Conservation (phyloP, 2,113 vertebrate genomes). For the Passer montanus region DNA sequence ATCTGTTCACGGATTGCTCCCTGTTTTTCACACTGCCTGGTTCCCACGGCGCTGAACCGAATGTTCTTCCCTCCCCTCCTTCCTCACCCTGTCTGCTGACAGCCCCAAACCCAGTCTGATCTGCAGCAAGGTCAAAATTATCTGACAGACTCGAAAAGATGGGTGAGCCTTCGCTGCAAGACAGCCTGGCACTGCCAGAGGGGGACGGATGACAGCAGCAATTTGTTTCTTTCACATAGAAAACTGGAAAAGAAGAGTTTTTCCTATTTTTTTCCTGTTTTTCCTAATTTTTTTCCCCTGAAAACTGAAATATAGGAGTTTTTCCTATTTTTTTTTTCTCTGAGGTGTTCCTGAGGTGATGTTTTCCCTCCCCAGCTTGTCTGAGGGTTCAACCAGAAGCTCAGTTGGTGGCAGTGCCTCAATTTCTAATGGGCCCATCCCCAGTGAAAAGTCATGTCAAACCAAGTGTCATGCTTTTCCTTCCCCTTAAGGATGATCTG, state of each 20-base stretch:
- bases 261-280: not conserved
- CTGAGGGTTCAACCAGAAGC: not conserved
- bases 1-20: not conserved
- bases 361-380: not conserved
- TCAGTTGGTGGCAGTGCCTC: not conserved
- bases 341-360: not conserved
- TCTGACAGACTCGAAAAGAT: not conserved
- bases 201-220: not conserved
- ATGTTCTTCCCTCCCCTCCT: not conserved
- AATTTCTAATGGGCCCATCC: not conserved
- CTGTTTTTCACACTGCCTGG: not conserved
- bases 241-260: not conserved
- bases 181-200: not conserved
- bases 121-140: not conserved
- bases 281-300: not conserved
- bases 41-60: not conserved
- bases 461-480: not conserved
- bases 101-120: not conserved
- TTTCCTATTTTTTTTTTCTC: not conserved
- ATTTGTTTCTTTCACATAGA: not conserved
- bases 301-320: not conserved
- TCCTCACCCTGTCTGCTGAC: conserved; percentile 2
- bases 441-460: not conserved
- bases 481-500: not conserved
- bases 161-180: not conserved